phyloP scores from a whole-genome alignment of 1,140 invertebrate genomes.

The Anagrus nilaparvatae region DNA sequence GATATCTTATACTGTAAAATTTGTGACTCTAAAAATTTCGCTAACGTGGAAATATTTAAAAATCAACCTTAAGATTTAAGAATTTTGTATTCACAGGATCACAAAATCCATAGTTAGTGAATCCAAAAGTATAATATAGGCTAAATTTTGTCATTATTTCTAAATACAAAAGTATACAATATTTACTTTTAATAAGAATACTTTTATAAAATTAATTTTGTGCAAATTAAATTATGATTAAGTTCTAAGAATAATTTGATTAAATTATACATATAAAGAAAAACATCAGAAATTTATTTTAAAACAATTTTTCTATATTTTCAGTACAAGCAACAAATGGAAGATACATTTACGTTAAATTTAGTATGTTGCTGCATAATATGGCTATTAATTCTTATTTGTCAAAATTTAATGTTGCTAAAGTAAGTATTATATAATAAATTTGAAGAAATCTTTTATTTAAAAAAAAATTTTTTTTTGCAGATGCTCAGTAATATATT shows the following conservation, averaged over 20 bases:
- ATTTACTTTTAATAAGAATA: neutral
- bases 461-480: neutral
- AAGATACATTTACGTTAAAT: conserved; percentile 91
- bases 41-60: too few relatives aligned
- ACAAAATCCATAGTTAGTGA: too few relatives aligned
- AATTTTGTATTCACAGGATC: too few relatives aligned
- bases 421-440: conserved; percentile 44
- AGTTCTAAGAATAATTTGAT: neutral
- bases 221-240: neutral
- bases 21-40: too few relatives aligned
- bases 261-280: neutral
- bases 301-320: conserved; percentile 17
- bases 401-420: conserved; percentile 68
- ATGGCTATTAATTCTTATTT: conserved; percentile 78
- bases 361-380: conserved; percentile 84
- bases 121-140: too few relatives aligned
- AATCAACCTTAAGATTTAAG: too few relatives aligned
- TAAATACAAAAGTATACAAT: too few relatives aligned
- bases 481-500: conserved; percentile 9
- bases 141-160: too few relatives aligned
- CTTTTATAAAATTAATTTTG: neutral
- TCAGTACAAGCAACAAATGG: conserved; percentile 76
- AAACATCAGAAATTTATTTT: neutral
- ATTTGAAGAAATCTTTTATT: neutral
- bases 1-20: too few relatives aligned